These are phyloP conservation scores for Meandrusa payeni DNA, from an alignment of 2,888 invertebrate genomes.

Conservation along the genomic window DNA sequence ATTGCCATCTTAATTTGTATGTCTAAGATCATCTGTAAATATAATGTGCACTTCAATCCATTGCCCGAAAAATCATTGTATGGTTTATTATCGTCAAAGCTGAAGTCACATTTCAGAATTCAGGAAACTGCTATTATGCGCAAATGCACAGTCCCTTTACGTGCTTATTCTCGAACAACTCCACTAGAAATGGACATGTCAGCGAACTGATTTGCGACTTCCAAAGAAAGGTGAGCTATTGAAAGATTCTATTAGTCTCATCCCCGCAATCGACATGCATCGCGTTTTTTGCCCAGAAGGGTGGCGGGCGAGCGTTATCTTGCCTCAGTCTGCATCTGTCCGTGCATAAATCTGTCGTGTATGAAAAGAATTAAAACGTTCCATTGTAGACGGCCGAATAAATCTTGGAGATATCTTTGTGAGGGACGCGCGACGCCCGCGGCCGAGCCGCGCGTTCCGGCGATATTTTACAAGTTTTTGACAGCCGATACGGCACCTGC, in stretches of 20 bases:
- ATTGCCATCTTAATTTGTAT: too few species aligned
- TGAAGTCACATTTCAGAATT: too few species aligned
- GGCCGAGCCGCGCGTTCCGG: conserved; percentile 67
- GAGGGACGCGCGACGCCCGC: conserved; percentile 67
- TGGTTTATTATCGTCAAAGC: too few species aligned
- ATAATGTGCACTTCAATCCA: too few species aligned
- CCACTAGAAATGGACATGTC: conserved; percentile 4
- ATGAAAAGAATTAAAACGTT: conserved; percentile 80
- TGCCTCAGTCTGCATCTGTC: conserved; percentile 61
- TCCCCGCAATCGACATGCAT: conserved; percentile 32
- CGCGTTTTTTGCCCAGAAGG: conserved; percentile 38
- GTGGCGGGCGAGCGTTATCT: conserved; percentile 59
- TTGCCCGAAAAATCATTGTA: too few species aligned
- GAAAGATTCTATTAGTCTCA: conserved; percentile 10
- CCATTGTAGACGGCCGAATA: conserved; percentile 75
- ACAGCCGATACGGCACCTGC: conserved; percentile 82
- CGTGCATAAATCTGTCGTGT: conserved; percentile 76
- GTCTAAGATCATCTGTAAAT: too few species aligned
- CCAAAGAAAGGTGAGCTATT: conserved; percentile 13
- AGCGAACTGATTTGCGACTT: conserved; percentile 11
- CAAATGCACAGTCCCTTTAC: too few species aligned
- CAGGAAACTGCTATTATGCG: too few species aligned
- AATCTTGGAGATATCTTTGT: conserved; percentile 78
- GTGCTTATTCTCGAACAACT: conserved; percentile 1
- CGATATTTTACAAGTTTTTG: conserved; percentile 86